Evolutionary conservation across 2,113 vertebrate genomes (phyloP), one percentile per base, ranked within the genome.

Genomic region (Phoxinus phoxinus): DNA sequence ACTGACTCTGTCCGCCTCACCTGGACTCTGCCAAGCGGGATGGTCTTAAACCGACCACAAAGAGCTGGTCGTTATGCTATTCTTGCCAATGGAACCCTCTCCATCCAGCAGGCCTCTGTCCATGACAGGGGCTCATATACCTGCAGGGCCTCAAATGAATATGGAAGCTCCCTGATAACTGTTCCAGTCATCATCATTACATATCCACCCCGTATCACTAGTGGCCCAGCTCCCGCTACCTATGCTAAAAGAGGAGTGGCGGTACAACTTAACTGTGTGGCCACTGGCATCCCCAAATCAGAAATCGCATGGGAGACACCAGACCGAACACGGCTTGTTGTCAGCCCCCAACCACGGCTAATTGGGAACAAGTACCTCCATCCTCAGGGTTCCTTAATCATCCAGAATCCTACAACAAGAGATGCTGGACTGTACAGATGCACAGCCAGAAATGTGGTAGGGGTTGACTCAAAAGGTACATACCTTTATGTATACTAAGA

Each of bases 301-400:
- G 96, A 97, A 89, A 90, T 99, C 25, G 94, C 94, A 0, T 99
- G 98, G 98, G 96, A 97, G 56, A 95, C 97, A 7, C 97, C 98
- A 0, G 96, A 96, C 85, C 94, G 93, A 87, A 94, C 92, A 0
- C 94, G 92, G 13, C 84, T 99, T 88, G 93, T 90, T 3, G 94
- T 94, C 2, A 93, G 92, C 65, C n/a, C 92, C 1, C 95, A 96
- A 15, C 96, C 96, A 0, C 96, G 96, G 0, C 90, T 97, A 1
- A 96, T 95, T 37, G 97, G 96, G 51, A 96, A 97, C 92, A 95
- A 97, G 88, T 96, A 96, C 87, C 93, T 98, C 2, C 96, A 98
- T 65, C 96, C 97, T 0, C 96, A 97, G 88, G 98, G 97, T 1
- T 94, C 96, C 0, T 91, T 99, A 35, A 93, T 97, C 83, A 94